Evolutionary conservation across 1,140 invertebrate genomes (phyloP), one percentile per base, ranked within the genome.

Genomic region (Hydropsyche tenuis): DNA sequence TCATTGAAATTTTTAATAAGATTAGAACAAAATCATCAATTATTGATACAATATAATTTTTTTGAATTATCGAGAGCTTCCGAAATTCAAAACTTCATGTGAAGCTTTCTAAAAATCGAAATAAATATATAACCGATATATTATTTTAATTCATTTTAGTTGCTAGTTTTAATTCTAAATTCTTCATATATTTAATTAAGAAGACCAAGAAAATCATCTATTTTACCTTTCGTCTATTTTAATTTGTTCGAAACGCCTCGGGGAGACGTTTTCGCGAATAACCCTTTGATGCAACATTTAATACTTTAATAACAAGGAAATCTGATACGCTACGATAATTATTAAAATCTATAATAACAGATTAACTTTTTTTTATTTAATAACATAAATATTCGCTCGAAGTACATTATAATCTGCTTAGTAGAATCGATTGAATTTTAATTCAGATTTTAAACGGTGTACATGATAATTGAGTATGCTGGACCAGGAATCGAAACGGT

Each of bases 401-500:
- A 5, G 37, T 43, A 6, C 37, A 43, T 43, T 43, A 5, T 43
- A n/a, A 37, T 12, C 45, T 14, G 45, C 14, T 48, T 14, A 43
- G 12, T 43, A 5, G 37, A 48, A 48, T 48, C 45, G 4, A 14
- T 14, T 3, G 30, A 37, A 37, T 37, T 37, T 37, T 37, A 37
- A 37, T 37, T 37, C 9, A 4, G 30, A 4, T 37, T 37, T 37
- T 37, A n/a, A n/a, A n/a, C n/a, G n/a, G n/a, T n/a, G n/a, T n/a
- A n/a, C n/a, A 9, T 37, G 30, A 37, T 9, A 37, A 37, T 37
- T 37, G 30, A 37, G 30, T 37, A 37, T 37, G 3, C 30, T 22
- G 9, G 23, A 60, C 56, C 56, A 60, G 56, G 25, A 9, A 60
- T 20, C 11, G 7, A 20, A 60, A 69, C 74, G 70, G 69, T 75